Evolutionary conservation across 2,113 vertebrate genomes (phyloP), one percentile per base, ranked within the genome.

Genomic region (Sterrhoptilus dennistouni): DNA sequence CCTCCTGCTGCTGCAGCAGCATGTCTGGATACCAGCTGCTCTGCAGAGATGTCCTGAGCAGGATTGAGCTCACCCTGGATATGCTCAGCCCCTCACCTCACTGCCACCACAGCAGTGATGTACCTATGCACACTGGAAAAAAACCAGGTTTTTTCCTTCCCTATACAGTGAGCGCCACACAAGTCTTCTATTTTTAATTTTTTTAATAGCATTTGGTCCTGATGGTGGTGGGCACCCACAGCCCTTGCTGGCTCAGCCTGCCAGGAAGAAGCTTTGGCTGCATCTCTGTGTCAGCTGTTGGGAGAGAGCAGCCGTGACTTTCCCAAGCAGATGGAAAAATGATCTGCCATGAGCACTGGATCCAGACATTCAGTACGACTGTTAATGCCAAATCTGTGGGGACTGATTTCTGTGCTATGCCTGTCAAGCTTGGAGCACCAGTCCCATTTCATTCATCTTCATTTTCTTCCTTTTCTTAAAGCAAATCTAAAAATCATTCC

Each of bases 251-350:
- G 45, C 23, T 57, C 68, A 83, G 83, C 11, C 59, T 69, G 52
- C 38, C 60, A 63, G 18, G 56, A 88, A 33, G 38, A 85, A 75
- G 25, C 13, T 86, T 88, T 47, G 88, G 83, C 54, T 74, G 47
- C 60, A 35, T 44, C 52, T 50, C 42, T 0, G 0, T 2, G 1
- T 81, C 93, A 89, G 76, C 90, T 96, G 65, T 80, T 66, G 61
- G 59, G 60, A 87, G 78, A 93, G 4, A 77, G 64, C 0, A 0
- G 79, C 5, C 0, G 1, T 90, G 89, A 87, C 61, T 87, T 97
- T 95, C 92, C 90, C 90, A 95, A 89, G 84, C 89, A 89, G 87
- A 89, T 64, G 89, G 79, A 82, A 94, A 88, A 92, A 90, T 38
- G 49, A 79, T 85, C 83, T 86, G 49, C 60, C 57, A 72, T 68